phyloP scores from a whole-genome alignment of 92 coral and sea anemone species.

The Meandrina meandrites region DNA sequence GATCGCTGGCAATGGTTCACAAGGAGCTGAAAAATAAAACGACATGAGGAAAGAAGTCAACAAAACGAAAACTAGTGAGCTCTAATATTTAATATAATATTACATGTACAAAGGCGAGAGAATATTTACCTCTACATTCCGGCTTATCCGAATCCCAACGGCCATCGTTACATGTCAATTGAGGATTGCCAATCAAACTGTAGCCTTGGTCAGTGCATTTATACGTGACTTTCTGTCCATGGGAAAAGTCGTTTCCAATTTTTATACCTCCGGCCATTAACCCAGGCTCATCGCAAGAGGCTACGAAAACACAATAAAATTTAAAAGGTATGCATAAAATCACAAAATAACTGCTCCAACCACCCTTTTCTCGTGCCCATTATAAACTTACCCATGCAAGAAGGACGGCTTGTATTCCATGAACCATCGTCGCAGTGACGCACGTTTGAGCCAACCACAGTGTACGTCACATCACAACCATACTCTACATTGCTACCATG shows the following conservation, averaged over 20 bases:
- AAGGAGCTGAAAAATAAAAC: neutral
- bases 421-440: constrained; percentile 60
- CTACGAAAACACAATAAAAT: neutral
- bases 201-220: constrained; percentile 31
- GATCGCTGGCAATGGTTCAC: neutral
- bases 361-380: neutral
- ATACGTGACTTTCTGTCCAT: constrained; percentile 33
- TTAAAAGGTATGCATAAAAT: neutral
- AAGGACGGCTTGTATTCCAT: constrained; percentile 63
- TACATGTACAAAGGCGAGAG: too few relatives aligned
- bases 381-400: constrained; percentile 42
- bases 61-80: too few relatives aligned
- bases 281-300: constrained; percentile 52
- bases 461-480: constrained; percentile 35
- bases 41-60: too few relatives aligned
- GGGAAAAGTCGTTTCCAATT: constrained; percentile 36
- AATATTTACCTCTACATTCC: neutral
- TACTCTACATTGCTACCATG: constrained; percentile 16
- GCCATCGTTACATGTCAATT: constrained; percentile 42
- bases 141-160: constrained; percentile 28
- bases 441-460: constrained; percentile 37
- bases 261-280: constrained; percentile 11
- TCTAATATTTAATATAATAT: too few relatives aligned
- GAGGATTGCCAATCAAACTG: constrained; percentile 22
- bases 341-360: neutral